These are phyloP conservation scores for Epinephelus lanceolatus DNA, from an alignment of 2,113 vertebrate genomes.

Conservation along the genomic window DNA sequence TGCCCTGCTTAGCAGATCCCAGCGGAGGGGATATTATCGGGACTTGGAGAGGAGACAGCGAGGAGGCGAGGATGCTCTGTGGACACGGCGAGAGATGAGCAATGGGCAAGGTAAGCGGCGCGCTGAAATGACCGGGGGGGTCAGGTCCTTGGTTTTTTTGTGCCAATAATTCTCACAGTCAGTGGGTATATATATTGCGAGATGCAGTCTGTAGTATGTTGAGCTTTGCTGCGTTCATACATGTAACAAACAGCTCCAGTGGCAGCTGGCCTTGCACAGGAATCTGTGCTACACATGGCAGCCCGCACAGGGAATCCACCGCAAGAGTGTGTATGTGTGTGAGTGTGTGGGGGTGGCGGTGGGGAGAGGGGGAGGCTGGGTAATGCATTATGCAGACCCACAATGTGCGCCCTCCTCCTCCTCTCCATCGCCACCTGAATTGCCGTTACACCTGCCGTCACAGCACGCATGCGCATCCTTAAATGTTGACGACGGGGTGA, in stretches of 20 bases:
- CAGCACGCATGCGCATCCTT: constrained; percentile 59
- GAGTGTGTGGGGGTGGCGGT: not conserved
- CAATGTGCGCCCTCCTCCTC: constrained; percentile 8
- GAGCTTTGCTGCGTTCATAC: not conserved
- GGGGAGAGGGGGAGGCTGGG: not conserved
- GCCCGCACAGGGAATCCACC: constrained; percentile 36
- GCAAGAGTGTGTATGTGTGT: constrained; percentile 58
- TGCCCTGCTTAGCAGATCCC: constrained; percentile 23
- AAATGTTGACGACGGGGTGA: constrained; percentile 46
- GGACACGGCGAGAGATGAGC: constrained; percentile 57
- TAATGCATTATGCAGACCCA: constrained; percentile 54
- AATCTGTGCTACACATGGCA: constrained; percentile 57
- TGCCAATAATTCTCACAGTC: not conserved
- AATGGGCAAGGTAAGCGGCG: constrained; percentile 62
- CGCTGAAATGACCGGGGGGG: not conserved
- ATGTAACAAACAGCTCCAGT: constrained; percentile 3
- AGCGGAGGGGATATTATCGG: constrained; percentile 28
- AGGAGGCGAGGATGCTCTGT: constrained; percentile 55
- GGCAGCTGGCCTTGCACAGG: constrained; percentile 26
- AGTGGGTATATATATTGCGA: not conserved
- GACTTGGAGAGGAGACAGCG: constrained; percentile 24
- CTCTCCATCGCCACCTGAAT: constrained; percentile 43
- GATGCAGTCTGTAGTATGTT: not conserved
- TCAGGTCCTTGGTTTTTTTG: not conserved
- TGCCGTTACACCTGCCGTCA: constrained; percentile 51